Percentiles rank a stretch among this genome's conserved stretches.
Conservation (phyloP, 2,888 invertebrate genomes). For the Marasmarcha lunaedactyla region DNA sequence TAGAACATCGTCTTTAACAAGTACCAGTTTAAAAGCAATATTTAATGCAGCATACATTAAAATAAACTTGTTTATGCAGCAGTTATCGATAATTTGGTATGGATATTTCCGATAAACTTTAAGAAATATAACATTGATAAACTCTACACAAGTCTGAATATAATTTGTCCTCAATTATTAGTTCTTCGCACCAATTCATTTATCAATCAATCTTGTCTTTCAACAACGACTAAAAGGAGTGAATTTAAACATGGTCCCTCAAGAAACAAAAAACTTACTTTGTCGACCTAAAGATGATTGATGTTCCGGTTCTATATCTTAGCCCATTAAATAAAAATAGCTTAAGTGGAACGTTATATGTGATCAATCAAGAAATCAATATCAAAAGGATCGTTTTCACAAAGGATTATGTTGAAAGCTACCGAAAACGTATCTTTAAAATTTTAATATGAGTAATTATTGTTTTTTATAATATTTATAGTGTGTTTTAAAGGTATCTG, state of each 20-base stretch:
- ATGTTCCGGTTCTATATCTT: constrained; percentile 50
- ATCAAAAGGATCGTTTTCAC: constrained; percentile 43
- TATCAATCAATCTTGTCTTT: constrained; percentile 17
- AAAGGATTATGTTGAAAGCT: constrained; percentile 55
- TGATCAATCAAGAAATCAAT: constrained; percentile 67
- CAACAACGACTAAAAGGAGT: constrained; percentile 29
- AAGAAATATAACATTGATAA: neutral
- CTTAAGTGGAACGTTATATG: constrained; percentile 42
- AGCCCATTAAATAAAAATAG: constrained; percentile 66
- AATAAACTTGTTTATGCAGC: neutral
- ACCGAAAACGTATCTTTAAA: constrained; percentile 34
- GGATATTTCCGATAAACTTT: neutral
- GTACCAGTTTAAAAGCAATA: no score
- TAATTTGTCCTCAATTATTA: constrained; percentile 1
- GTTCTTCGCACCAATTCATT: neutral
- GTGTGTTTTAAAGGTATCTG: neutral
- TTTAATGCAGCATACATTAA: no score
- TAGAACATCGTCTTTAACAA: no score
- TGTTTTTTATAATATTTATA: neutral
- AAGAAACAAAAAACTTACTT: constrained; percentile 40
- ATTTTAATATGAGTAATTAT: neutral
- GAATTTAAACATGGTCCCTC: constrained; percentile 28
- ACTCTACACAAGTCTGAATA: neutral
- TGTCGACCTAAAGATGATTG: constrained; percentile 56
- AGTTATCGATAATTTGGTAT: neutral